Base-by-base conservation (phyloP, 2,113 vertebrate genomes). In the Amia ocellicauda region DNA sequence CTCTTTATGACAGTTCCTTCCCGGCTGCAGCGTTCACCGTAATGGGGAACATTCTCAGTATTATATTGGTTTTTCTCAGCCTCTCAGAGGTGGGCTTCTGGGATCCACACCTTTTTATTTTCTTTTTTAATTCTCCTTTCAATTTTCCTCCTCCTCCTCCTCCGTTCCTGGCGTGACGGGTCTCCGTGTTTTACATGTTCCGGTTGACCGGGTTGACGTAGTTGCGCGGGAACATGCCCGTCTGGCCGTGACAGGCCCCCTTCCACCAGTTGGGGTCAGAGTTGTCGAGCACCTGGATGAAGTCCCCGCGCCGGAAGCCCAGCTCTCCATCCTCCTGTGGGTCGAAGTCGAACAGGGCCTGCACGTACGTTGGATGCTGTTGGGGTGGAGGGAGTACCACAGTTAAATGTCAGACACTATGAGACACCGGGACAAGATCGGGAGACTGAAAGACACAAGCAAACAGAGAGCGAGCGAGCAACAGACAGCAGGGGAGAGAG, bases 251-350 rank as follows among this genome's bases (percentile, higher is more conserved):
- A 86, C 96, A 99, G 41, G 92, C 94, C 70, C 97, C 97, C 75
- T 99, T 99, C 97, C 97, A 99, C 97, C 97, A 99, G 86, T 99
- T 99, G 86, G 96, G 96, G 82, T 99, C 97, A 40, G 97, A 99
- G 91, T 98, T 99, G 90, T 99, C 97, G 83, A 99, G 92, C 79
- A 99, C 97, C 71, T 98, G 96, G 86, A 99, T 99, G 87, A 96
- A 96, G 82, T 98, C 97, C 70, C 97, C 97, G 0, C 96, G 94
- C 49, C 95, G 91, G 83, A 99, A 99, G 57, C 97, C 96, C 73
- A 99, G 91, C 87, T 99, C 97, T 1, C 97, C 96, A 58, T 99
- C 97, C 80, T 99, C 97, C 74, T 99, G 97, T 24, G 97, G 97
- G 78, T 98, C 97, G 24, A 99, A 99, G 90, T 99, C 97, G 58